Base-by-base conservation (phyloP, 2,888 invertebrate genomes). In the Aspidiotus destructor region DNA sequence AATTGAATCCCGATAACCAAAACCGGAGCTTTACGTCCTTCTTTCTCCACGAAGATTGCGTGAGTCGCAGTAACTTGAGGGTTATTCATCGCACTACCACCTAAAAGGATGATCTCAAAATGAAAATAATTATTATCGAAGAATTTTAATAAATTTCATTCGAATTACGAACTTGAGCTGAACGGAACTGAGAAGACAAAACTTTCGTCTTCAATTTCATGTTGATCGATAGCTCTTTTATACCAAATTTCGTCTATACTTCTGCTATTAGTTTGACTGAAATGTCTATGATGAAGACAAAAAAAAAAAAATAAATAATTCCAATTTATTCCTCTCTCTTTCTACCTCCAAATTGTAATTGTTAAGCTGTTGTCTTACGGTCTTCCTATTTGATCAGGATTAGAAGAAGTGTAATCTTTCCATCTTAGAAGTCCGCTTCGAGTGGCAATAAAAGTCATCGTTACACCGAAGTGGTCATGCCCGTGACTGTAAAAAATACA, bases 1-100 rank as follows among this genome's bases (percentile, higher is more conserved):
- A 92, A 92, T 75, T 92, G 91, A 42, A 94, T 77, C 0, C 94
- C 94, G n/a, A 93, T 92, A 5, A 94, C 94, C 1, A 92, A 94
- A 0, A 89, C 92, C 0, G 92, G 90, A 0, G 92, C 91, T 73
- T 88, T 82, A 75, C 91, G 88, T 0, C 89, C 88, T 72, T 88
- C 85, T 70, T 86, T 86, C 75, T 91, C 89, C 28, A 92, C 85
- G 76, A 92, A 93, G 61, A 93, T 87, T 0, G 94, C 93, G 77
- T 92, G 91, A 0, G 92, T 91, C n/a, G 92, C 93, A 48, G 92
- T 87, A 3, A 93, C 89, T 8, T 68, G 62, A 42, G 71, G 71
- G 17, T 70, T 60, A 28, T 1, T 16, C 40, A 13, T 28, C 44
- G 44, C 11, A 40, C 15, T 62, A 7, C 8, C 41, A 58, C 15